Evolutionary conservation across 2,888 invertebrate species (phyloP), one percentile per base, ranked within the genome.

Genomic region (Leistus spinibarbis): DNA sequence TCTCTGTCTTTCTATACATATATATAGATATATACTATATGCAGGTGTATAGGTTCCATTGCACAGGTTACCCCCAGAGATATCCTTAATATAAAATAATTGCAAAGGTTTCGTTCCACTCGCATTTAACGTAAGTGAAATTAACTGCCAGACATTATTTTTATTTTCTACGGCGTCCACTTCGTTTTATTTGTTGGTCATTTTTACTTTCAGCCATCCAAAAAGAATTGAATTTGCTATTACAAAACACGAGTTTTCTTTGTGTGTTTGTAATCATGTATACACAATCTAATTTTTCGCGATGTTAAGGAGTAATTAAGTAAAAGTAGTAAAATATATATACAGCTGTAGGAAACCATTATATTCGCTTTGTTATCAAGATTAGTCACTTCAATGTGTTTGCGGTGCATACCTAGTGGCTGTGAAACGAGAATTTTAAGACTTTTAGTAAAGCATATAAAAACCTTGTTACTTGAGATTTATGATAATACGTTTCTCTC

Each of bases 11-110:
- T 40, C 40, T 40, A 40, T n/a, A n/a, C n/a, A n/a, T n/a, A n/a
- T n/a, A n/a, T n/a, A n/a, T n/a, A n/a, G n/a, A n/a, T n/a, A n/a
- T n/a, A n/a, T n/a, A n/a, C n/a, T 17, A 17, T 54, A 54, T 5
- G 17, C 17, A 60, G 13, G 19, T 20, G 60, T 60, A 16, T 10
- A 19, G 19, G 20, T 27, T 72, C 66, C 72, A 65, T 72, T 72
- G 54, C 57, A 20, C 72, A 72, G 73, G 76, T 80, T 78, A 78
- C 77, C 40, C 78, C 78, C 77, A 77, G 77, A 77, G 77, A 78
- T 73, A 77, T 79, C 79, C 80, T 40, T 84, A 84, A 84, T 83
- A 82, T 83, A 82, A 82, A 83, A 83, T 83, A 83, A 83, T 83
- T 82, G 82, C 83, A 75, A 19, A 67, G 67, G 73, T 67, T 73